phyloP scores from a whole-genome alignment of 2,888 invertebrate species.

The Clusia tigrina region DNA sequence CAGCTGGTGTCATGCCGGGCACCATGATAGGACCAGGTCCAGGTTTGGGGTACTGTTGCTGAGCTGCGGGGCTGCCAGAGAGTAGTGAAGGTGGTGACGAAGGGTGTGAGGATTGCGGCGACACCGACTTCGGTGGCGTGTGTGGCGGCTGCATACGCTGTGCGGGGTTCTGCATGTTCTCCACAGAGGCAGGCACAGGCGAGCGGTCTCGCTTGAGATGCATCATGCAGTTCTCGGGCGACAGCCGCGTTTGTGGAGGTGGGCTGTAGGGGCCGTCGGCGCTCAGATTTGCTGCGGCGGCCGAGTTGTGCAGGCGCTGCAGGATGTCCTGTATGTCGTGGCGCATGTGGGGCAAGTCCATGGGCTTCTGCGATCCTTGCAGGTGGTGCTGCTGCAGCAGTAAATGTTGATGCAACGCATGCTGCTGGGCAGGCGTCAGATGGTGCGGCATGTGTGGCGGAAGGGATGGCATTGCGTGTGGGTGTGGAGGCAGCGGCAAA shows the following conservation, averaged over 20 bases:
- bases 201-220: constrained; percentile 60
- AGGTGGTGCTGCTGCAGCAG: constrained; percentile 47
- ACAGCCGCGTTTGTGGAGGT: constrained; percentile 51
- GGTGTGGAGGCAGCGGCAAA: constrained; percentile 32
- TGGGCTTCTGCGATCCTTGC: constrained; percentile 30
- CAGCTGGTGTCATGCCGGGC: constrained; percentile 58
- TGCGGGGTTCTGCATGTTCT: constrained; percentile 57
- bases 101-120: constrained; percentile 58
- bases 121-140: constrained; percentile 61
- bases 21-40: constrained; percentile 49
- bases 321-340: constrained; percentile 61
- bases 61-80: constrained; percentile 47
- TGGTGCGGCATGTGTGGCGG: constrained; percentile 44
- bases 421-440: constrained; percentile 54
- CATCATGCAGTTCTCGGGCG: constrained; percentile 37
- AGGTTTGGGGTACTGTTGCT: constrained; percentile 40
- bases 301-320: constrained; percentile 58
- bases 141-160: constrained; percentile 62
- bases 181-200: constrained; percentile 49
- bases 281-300: constrained; percentile 51
- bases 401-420: constrained; percentile 56
- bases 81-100: constrained; percentile 51
- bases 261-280: constrained; percentile 50
- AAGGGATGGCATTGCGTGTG: constrained; percentile 37
- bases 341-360: constrained; percentile 33